A percentile compares a stretch with the other conserved stretches of the same genome.
These are phyloP conservation scores for Phania funesta DNA, from an alignment of 2,888 invertebrate genomes.

Conservation along the genomic window DNA sequence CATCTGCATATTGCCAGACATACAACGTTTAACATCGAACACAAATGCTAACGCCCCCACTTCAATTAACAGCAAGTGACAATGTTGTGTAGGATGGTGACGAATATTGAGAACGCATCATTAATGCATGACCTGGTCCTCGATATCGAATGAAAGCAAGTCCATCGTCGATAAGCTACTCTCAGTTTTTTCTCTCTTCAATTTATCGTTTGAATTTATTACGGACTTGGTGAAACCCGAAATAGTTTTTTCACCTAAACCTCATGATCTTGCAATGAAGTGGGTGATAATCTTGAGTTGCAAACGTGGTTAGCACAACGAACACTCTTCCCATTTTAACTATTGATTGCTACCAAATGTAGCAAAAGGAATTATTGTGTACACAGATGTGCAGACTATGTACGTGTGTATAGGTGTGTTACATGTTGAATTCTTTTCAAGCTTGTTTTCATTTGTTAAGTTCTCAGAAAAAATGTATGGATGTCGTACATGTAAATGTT, in stretches of 20 bases:
- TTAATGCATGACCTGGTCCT: neutral
- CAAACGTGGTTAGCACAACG: neutral
- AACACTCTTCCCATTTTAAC: neutral
- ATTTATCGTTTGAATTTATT: too few species aligned
- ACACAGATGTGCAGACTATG: neutral
- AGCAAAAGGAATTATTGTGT: constrained; percentile 8
- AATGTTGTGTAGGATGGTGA: neutral
- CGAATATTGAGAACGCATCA: neutral
- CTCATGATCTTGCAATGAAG: too few species aligned
- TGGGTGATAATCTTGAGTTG: neutral
- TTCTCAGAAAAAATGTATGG: neutral
- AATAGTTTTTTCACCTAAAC: too few species aligned
- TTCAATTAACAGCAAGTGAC: constrained; percentile 17
- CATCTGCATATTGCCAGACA: constrained; percentile 59
- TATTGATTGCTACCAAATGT: neutral
- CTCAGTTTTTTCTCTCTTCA: too few species aligned
- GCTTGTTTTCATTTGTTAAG: neutral
- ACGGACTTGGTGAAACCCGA: too few species aligned
- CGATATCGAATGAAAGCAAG: too few species aligned
- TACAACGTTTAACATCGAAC: constrained; percentile 35
- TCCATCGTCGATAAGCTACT: too few species aligned
- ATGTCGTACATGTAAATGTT: constrained; percentile 30
- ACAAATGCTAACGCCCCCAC: constrained; percentile 2
- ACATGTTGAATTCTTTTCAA: neutral
- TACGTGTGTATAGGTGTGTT: neutral